Evolutionary conservation across 2,888 invertebrate genomes (phyloP).

Genomic region (Drosophila eohydei): DNA sequence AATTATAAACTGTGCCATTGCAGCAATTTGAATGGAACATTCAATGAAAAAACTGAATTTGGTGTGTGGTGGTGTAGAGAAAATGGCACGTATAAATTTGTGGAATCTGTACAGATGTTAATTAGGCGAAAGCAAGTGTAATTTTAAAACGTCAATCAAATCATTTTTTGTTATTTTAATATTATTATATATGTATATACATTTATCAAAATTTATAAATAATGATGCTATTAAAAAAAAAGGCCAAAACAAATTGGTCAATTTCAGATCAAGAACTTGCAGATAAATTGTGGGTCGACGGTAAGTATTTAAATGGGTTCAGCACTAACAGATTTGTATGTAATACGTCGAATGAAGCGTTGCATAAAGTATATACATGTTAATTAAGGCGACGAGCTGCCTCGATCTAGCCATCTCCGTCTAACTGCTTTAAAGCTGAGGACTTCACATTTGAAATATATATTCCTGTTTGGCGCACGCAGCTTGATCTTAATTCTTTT

Average conservation of each 20-base stretch:
- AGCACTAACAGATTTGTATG: not conserved
- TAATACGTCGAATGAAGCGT: not conserved
- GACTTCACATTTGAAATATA: too few relatives aligned
- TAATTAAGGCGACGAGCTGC: not conserved
- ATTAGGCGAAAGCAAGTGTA: conserved; percentile 32
- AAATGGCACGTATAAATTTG: conserved; percentile 19
- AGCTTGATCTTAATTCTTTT: too few relatives aligned
- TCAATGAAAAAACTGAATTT: conserved; percentile 26
- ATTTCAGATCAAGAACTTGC: too few relatives aligned
- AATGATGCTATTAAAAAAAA: not conserved
- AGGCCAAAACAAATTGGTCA: not conserved
- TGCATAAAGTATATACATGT: not conserved
- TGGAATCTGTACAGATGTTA: conserved; percentile 41
- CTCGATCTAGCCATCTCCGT: not conserved
- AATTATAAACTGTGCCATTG: not conserved
- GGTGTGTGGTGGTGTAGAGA: conserved; percentile 44
- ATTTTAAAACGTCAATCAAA: not conserved
- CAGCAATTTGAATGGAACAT: conserved; percentile 38
- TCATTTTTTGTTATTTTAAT: conserved; percentile 1
- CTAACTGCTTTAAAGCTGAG: not conserved
- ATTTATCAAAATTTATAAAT: conserved; percentile 3
- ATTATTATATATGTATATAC: not conserved
- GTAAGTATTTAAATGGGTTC: too few relatives aligned
- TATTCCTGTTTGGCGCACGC: too few relatives aligned
- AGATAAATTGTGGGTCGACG: too few relatives aligned